phyloP scores from a whole-genome alignment of 2,888 invertebrate species.

The Dione vanillae region DNA sequence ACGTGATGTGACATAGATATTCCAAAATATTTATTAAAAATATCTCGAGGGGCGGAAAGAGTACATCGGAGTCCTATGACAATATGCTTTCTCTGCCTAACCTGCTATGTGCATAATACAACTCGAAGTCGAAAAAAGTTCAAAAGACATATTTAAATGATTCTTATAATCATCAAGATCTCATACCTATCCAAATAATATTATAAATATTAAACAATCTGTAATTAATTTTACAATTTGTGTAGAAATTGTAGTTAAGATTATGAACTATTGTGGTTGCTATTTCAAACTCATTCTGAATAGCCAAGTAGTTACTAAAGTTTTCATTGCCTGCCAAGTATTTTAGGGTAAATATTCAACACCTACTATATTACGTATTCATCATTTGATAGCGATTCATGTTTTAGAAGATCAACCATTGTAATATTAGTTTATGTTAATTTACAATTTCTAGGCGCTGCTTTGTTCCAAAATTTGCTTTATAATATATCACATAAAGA shows the following conservation, averaged over 20 bases:
- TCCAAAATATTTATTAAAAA: too few relatives aligned
- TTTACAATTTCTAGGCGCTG: not conserved
- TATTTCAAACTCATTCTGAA: slow-evolving; percentile 61
- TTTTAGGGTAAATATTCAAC: slow-evolving; percentile 41
- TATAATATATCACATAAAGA: too few relatives aligned
- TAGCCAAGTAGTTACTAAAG: slow-evolving; percentile 57
- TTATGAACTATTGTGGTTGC: slow-evolving; percentile 29
- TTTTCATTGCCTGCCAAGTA: slow-evolving; percentile 52
- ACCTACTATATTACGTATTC: slow-evolving; percentile 27
- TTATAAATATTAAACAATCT: not conserved
- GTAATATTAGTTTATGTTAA: slow-evolving; percentile 8
- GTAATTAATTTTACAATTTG: not conserved
- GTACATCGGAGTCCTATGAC: not conserved
- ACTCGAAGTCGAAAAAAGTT: too few relatives aligned
- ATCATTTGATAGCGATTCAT: slow-evolving; percentile 14
- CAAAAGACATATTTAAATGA: too few relatives aligned
- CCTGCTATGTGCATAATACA: too few relatives aligned
- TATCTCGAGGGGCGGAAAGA: too few relatives aligned
- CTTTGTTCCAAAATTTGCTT: too few relatives aligned
- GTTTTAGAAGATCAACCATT: slow-evolving; percentile 18
- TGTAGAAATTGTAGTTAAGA: slow-evolving; percentile 4
- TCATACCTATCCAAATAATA: not conserved
- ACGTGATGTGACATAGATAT: too few relatives aligned
- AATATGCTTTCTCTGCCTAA: not conserved
- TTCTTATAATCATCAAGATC: too few relatives aligned